phyloP scores from a whole-genome alignment of 2,797 vertebrate genomes.

The Staurois parvus region DNA sequence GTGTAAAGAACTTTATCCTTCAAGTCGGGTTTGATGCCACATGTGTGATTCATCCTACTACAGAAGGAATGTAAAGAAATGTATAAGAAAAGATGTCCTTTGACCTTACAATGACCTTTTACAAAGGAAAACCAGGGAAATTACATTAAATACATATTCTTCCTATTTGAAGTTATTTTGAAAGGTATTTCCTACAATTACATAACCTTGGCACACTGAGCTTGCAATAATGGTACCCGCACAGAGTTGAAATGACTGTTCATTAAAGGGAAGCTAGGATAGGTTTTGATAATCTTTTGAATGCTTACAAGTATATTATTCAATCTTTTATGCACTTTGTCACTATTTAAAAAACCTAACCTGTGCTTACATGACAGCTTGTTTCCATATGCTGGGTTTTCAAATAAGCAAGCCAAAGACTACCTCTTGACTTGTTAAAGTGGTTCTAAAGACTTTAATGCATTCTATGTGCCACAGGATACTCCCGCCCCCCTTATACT shows the following conservation, averaged over 20 bases:
- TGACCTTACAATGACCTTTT: conserved; percentile 35
- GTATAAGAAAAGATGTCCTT: conserved; percentile 40
- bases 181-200: not conserved
- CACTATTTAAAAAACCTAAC: too few species aligned
- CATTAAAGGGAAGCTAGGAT: too few species aligned
- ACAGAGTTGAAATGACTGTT: not conserved
- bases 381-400: too few species aligned
- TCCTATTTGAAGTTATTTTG: not conserved
- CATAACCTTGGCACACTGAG: not conserved
- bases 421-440: too few species aligned
- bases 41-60: conserved; percentile 38
- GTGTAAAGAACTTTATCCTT: conserved; percentile 28
- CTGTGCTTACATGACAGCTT: too few species aligned
- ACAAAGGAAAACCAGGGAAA: conserved; percentile 1
- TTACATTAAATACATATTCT: conserved; percentile 1
- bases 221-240: not conserved
- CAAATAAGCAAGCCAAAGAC: too few species aligned
- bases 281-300: too few species aligned
- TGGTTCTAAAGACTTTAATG: too few species aligned
- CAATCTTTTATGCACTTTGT: too few species aligned
- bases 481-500: too few species aligned
- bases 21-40: conserved; percentile 21
- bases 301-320: too few species aligned
- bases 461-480: too few species aligned
- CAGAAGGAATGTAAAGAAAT: conserved; percentile 40